Conservation (phyloP, 2,113 vertebrate genomes). For the Alosa alosa region DNA sequence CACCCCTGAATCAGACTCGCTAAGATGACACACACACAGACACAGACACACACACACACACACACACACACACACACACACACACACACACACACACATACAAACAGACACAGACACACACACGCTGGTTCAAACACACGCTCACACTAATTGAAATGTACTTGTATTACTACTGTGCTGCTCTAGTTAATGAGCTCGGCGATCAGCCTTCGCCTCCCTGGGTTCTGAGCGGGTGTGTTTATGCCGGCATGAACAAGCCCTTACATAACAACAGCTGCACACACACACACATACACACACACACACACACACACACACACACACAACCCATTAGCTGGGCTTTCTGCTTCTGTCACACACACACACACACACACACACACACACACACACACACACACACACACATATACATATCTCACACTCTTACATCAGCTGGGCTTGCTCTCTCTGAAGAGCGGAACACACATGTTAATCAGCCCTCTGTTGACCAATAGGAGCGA, state of each 20-base stretch:
- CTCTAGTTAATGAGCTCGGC: no score
- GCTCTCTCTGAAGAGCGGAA: no score
- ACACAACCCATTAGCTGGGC: not conserved
- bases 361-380: not conserved
- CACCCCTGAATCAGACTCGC: conserved; percentile 8
- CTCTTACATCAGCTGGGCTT: no score
- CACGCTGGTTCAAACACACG: not conserved
- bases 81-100: not conserved
- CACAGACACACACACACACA: conserved; percentile 42
- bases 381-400: not conserved
- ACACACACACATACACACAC: not conserved
- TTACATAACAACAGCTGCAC: no score
- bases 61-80: conserved; percentile 26
- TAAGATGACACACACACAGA: conserved; percentile 44
- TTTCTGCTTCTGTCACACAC: not conserved
- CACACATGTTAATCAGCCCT: no score
- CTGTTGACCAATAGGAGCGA: not conserved
- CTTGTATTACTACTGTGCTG: no score
- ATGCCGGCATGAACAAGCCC: no score
- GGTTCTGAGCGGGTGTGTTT: no score
- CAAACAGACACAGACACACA: not conserved
- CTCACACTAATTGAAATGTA: conserved; percentile 48
- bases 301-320: not conserved
- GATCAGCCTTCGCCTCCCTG: no score
- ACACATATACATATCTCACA: not conserved